A percentile compares a stretch with the other conserved stretches of the same genome.
These are phyloP conservation scores for Anticlea derivata DNA, from an alignment of 2,888 invertebrate genomes.

Conservation along the genomic window DNA sequence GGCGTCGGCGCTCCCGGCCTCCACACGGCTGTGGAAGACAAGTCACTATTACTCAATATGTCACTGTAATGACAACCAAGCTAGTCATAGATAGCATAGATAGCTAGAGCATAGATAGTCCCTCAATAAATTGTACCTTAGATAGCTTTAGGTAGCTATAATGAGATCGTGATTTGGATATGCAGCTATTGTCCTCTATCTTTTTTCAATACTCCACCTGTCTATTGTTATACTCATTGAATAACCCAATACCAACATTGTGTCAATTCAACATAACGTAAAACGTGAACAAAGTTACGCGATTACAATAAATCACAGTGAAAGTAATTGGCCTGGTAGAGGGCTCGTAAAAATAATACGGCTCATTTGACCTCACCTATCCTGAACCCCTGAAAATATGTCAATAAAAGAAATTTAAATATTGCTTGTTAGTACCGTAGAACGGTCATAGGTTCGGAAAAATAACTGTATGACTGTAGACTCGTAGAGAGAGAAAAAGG, in stretches of 20 bases:
- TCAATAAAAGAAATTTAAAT: slow-evolving; percentile 41
- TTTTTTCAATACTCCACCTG: too few species aligned
- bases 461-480: not conserved
- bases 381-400: slow-evolving; percentile 35
- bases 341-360: slow-evolving; percentile 44
- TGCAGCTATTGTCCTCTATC: too few species aligned
- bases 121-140: too few species aligned
- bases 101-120: too few species aligned
- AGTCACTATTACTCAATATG: not conserved
- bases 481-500: slow-evolving; percentile 5
- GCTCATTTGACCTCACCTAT: slow-evolving; percentile 39
- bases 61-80: too few species aligned
- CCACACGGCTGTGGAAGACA: slow-evolving; percentile 65
- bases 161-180: too few species aligned
- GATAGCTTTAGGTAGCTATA: too few species aligned
- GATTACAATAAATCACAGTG: slow-evolving; percentile 30
- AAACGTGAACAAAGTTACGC: slow-evolving; percentile 27
- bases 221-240: too few species aligned
- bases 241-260: not conserved
- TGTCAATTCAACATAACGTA: slow-evolving; percentile 7
- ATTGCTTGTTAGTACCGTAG: slow-evolving; percentile 30
- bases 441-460: slow-evolving; percentile 1
- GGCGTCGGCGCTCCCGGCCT: slow-evolving; percentile 72
- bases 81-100: too few species aligned
- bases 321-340: slow-evolving; percentile 28